Base-by-base conservation (phyloP, 2,888 invertebrate genomes). In the Tetragonisca angustula region DNA sequence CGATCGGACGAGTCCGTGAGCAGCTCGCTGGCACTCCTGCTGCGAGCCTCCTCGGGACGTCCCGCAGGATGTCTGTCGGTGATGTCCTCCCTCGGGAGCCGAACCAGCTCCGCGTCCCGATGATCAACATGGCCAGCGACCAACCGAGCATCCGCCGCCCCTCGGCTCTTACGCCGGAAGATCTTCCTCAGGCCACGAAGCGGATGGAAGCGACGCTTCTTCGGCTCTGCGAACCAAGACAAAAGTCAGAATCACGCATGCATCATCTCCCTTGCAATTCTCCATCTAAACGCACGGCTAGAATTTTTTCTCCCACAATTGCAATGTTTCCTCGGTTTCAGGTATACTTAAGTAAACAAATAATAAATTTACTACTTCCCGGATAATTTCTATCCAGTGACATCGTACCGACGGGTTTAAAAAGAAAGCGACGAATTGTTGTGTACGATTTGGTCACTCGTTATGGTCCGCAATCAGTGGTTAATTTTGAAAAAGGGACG, bases 161-260 rank as follows among this genome's bases (percentile, higher is more conserved):
- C 95, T 61, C 94, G 95, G 89, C 94, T 95, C 93, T 95, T 96
- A 91, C 96, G 96, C 94, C 97, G 96, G 94, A 97, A 97, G 95
- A 97, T 97, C 91, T 96, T 96, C 91, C 96, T 96, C 89, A 96
- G 95, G 54, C 96, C 96, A 90, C 97, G 96, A 83, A 97, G 94
- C 19, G 95, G 95, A 89, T 95, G 95, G 93, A 96, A 96, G 79
- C 97, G 95, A n/a, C 96, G 95, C 81, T 96, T 96, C 92, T 95
- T 95, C 86, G 94, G 94, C 89, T 95, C 95, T 95, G 93, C 11
- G 93, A 91, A 81, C n/a, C 19, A 5, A 52, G 9, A 9, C 17
- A 61, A 19, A 27, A 5, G n/a, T 61, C 43, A 43, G 11, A 9
- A 43, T 43, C 9, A 43, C 9, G 9, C 2, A 43, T 27, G 27